Conservation (phyloP, 2,113 vertebrate genomes). For the Cromileptes altivelis region DNA sequence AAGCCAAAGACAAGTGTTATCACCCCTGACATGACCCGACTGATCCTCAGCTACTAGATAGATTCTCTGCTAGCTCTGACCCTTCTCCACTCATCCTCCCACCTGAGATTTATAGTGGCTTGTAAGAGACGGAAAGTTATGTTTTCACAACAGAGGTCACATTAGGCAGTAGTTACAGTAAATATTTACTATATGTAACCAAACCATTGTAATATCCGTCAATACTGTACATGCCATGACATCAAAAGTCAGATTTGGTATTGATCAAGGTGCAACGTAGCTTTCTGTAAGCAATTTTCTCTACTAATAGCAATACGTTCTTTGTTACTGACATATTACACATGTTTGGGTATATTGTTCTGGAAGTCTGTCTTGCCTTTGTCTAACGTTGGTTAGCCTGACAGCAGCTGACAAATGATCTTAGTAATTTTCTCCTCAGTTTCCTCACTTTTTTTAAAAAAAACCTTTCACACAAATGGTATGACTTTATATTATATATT, state of each 20-base stretch:
- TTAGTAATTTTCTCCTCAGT: neutral
- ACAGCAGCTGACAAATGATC: neutral
- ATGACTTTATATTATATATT: conserved; percentile 16
- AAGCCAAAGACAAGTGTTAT: neutral
- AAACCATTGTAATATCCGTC: neutral
- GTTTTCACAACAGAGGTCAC: neutral
- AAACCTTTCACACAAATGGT: conserved; percentile 11
- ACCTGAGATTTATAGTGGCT: neutral
- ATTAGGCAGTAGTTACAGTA: neutral
- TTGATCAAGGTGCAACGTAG: neutral
- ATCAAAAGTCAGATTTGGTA: neutral
- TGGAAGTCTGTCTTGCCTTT: neutral
- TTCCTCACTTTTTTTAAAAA: neutral
- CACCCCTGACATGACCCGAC: neutral
- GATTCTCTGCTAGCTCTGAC: neutral
- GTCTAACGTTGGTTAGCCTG: neutral
- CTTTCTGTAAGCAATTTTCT: too few relatives aligned
- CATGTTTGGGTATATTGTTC: neutral
- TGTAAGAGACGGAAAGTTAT: neutral
- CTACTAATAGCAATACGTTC: neutral
- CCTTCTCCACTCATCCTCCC: neutral
- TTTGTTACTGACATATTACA: neutral
- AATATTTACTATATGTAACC: neutral
- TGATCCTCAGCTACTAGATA: neutral
- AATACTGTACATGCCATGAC: neutral